Evolutionary conservation across 2,797 vertebrate species (phyloP).

Genomic region (Mareca penelope): DNA sequence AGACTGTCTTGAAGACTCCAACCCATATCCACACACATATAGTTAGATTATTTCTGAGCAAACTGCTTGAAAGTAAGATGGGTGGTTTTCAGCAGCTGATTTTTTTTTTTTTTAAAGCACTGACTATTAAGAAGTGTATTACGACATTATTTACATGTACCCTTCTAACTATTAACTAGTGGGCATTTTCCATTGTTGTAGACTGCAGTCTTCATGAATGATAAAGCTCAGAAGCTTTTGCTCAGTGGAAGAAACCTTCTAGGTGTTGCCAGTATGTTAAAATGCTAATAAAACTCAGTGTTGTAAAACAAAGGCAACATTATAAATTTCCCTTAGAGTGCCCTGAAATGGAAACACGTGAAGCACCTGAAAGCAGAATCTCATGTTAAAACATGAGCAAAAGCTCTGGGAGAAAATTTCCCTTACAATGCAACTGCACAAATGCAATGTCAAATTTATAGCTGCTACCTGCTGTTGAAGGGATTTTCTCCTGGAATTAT

Average conservation of each 20-base stretch:
- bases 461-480: conserved; percentile 92
- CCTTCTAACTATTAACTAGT: not conserved
- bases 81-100: not conserved
- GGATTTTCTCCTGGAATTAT: conserved; percentile 94
- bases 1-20: not conserved
- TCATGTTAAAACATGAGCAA: not conserved
- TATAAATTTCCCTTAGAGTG: too few species aligned
- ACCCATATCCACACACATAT: not conserved
- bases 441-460: not conserved
- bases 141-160: not conserved
- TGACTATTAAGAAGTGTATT: not conserved
- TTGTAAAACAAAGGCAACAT: not conserved
- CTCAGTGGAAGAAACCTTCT: not conserved
- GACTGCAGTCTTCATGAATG: not conserved
- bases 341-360: not conserved
- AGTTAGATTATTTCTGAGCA: not conserved
- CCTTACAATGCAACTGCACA: not conserved
- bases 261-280: not conserved
- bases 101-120: not conserved
- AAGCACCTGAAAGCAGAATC: not conserved
- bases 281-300: not conserved
- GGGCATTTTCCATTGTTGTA: not conserved
- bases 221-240: not conserved
- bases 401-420: not conserved
- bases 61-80: not conserved